Evolutionary conservation across 2,888 invertebrate species (phyloP), one percentile per base, ranked within the genome.

Genomic region (Drosophila mimetica): DNA sequence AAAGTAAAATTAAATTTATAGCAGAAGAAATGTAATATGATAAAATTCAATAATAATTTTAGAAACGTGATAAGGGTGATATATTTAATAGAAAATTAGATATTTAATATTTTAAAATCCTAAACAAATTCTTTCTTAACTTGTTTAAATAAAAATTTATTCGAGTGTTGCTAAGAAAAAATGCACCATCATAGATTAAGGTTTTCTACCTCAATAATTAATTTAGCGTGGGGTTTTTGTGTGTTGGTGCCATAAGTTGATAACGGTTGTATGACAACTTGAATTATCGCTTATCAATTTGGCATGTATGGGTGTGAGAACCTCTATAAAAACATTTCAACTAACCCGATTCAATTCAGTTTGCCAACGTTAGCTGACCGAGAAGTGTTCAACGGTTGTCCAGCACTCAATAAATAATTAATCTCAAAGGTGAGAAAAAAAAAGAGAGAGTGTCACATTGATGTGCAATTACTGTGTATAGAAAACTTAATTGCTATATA

Each of bases 391-490:
- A 64, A 42, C 63, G 14, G 61, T 30, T 18, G 5, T 14, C 9
- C 28, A 13, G 30, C 32, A 18, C 32, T 18, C 32, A 18, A 37
- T 32, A 14, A 13, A 41, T 30, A 60, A 60, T 34, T 41, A 60
- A 63, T 64, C 64, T 53, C 28, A 41, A 41, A 66, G 65, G 65
- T 66, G 20, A 46, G 59, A 20, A 58, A 44, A 20, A 58, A 44
- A 36, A 9, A 25, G 41, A 16, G 61, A 52, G 28, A 28, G n/a
- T 34, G 7, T 42, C 4, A 3, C 32, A 8, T 46, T 20, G 13
- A 44, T 44, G 28, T 20, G 25, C 25, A n/a, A 28, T 53, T 46
- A 34, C 48, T 30, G 4, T 18, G 18, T 39, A 36, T 36, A 50
- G 41, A 42, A 34, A 34, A 41, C 13, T 20, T 63, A 48, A 63